Evolutionary conservation across 1,140 invertebrate species (phyloP), one percentile per base, ranked within the genome.

Genomic region (Lanistes nyassanus): DNA sequence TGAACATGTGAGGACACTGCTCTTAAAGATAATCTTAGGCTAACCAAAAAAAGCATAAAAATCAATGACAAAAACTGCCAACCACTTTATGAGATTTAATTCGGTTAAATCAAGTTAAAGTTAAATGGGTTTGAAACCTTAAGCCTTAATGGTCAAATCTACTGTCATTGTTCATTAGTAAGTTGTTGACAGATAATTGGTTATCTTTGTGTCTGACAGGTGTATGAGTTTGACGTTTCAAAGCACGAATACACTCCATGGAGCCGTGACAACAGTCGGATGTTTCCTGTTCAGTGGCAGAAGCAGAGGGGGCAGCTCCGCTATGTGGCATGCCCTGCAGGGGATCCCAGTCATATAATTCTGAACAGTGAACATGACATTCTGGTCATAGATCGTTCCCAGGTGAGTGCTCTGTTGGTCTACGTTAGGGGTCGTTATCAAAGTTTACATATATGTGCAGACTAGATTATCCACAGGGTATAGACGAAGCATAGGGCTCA

Each of bases 331-430:
- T 80, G 74, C n/a, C 69, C 74, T 23, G 76, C 80, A 9, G 66
- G 67, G 0, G 37, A 80, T 19, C 62, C 93, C 75, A 91, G 93
- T 76, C 92, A 93, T 80, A 90, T 94, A n/a, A 88, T 94, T 19
- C 82, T 93, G 34, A 90, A 93, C 79, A 92, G 93, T 76, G 92
- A 93, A 80, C 89, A 89, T 2, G 90, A 88, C 34, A 89, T 94
- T 19, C 92, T 91, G 81, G 89, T 93, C 7, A 88, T 94, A n/a
- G 90, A 92, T 76, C 92, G 92, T 81, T 82, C 88, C 13, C 89
- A 90, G 88, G 90, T 91, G 88, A 76, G 72, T 26, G 47, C 1
- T 29, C 6, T n/a, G 21, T 7, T 29, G 21, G 34, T 39, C 16
- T n/a, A 64, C 1, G 5, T 60, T 60, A 11, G 51, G 11, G 23